Evolutionary conservation across 2,113 vertebrate genomes (phyloP).

Genomic region (Blennius ocellaris): DNA sequence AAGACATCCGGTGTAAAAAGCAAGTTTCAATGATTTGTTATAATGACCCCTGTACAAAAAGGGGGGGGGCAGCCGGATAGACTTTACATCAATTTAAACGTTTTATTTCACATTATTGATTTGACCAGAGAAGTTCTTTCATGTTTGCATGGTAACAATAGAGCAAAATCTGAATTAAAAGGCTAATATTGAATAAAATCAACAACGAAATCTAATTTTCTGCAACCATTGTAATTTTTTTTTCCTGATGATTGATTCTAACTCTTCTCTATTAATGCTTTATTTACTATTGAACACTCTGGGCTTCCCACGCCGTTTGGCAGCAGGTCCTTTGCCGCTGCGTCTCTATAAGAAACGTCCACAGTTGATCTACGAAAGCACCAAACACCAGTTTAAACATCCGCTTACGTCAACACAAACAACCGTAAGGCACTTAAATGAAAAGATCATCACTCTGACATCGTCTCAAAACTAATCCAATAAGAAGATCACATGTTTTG

Average conservation of each 20-base stretch:
- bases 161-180: too few species aligned
- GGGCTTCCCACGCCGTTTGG: constrained; percentile 2
- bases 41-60: too few species aligned
- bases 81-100: too few species aligned
- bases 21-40: too few species aligned
- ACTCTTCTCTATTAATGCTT: constrained; percentile 18
- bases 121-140: too few species aligned
- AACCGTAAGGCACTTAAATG: constrained; percentile 78
- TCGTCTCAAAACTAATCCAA: constrained; percentile 28
- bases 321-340: neutral
- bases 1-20: too few species aligned
- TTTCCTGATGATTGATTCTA: neutral
- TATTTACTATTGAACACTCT: constrained; percentile 40
- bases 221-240: constrained; percentile 2
- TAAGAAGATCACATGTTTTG: constrained; percentile 52
- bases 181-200: too few species aligned
- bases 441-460: constrained; percentile 42
- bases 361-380: constrained; percentile 58
- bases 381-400: constrained; percentile 53
- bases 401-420: constrained; percentile 46
- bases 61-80: too few species aligned
- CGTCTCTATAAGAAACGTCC: constrained; percentile 30
- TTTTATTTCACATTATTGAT: too few species aligned
- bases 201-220: neutral
- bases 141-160: too few species aligned